Conservation (phyloP, 1,140 invertebrate genomes). For the Vanessa tameamea region DNA sequence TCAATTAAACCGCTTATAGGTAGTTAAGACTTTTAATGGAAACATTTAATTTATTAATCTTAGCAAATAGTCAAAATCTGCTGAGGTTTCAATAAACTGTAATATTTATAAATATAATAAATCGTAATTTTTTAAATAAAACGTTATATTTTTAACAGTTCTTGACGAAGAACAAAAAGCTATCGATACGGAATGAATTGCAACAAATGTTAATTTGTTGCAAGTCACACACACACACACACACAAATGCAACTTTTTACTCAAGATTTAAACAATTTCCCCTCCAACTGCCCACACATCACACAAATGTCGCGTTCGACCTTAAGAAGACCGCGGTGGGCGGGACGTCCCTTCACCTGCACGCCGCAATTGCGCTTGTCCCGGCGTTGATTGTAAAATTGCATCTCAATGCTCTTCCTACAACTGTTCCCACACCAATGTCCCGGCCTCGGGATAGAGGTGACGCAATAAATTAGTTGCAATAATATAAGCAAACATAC, state of each 20-base stretch:
- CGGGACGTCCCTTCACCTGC: constrained; percentile 47
- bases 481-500: neutral
- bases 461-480: constrained; percentile 18
- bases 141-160: no score
- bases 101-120: no score
- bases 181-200: neutral
- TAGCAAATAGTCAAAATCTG: no score
- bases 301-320: constrained; percentile 21
- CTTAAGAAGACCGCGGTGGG: constrained; percentile 31
- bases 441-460: constrained; percentile 10
- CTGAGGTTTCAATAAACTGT: no score
- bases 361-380: constrained; percentile 40
- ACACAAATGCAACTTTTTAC: neutral
- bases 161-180: no score
- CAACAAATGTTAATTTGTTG: neutral
- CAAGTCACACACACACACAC: no score
- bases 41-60: no score
- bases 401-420: constrained; percentile 47
- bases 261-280: neutral
- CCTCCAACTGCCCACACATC: neutral
- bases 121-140: no score
- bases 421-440: constrained; percentile 32
- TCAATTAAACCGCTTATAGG: no score
- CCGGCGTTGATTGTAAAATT: constrained; percentile 50
- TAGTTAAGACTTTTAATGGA: no score